These are phyloP conservation scores for Acromyrmex heyeri DNA, from an alignment of 1,140 invertebrate genomes.

Conservation along the genomic window DNA sequence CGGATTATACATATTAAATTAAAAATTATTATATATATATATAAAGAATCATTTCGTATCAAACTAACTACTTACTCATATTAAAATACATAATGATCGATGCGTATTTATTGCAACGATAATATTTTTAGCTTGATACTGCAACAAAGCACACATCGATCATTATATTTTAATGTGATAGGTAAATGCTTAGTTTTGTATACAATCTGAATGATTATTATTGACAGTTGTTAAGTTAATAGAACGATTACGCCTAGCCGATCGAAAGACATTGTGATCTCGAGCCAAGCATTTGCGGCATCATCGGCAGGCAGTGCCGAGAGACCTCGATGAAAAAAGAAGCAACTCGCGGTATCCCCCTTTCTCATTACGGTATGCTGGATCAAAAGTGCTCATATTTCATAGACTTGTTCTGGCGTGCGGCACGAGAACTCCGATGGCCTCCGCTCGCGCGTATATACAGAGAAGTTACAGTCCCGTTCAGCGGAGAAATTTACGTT, in stretches of 20 bases:
- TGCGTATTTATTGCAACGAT: neutral
- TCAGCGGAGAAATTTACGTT: constrained; percentile 70
- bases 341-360: constrained; percentile 48
- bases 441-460: constrained; percentile 33
- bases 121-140: neutral
- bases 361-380: constrained; percentile 64
- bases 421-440: constrained; percentile 57
- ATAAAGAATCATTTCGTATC: neutral
- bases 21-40: neutral
- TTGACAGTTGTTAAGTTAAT: neutral
- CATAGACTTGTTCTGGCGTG: constrained; percentile 61
- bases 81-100: neutral
- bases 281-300: constrained; percentile 34
- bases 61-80: neutral
- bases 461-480: constrained; percentile 48
- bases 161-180: neutral
- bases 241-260: neutral
- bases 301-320: constrained; percentile 17
- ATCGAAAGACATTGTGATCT: constrained; percentile 42
- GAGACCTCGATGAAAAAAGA: neutral
- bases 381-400: constrained; percentile 65
- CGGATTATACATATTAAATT: neutral
- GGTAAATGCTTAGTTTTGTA: neutral
- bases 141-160: neutral
- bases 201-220: neutral